Percentiles rank a stretch among this genome's conserved stretches.
Conservation (phyloP, 2,113 vertebrate genomes). For the Leptosomus discolor region DNA sequence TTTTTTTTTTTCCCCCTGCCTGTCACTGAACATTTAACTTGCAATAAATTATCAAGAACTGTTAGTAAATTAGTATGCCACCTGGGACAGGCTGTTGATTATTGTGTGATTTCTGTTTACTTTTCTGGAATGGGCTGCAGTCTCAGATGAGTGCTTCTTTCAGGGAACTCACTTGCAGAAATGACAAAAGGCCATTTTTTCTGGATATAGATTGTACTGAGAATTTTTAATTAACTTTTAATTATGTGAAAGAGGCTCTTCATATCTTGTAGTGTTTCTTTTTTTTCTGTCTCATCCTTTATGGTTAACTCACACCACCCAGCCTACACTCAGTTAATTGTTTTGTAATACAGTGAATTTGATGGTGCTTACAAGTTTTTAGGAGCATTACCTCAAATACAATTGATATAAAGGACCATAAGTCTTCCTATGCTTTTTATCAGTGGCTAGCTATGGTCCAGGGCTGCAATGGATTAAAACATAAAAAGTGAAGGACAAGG, state of each 20-base stretch:
- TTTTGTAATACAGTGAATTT: background rate
- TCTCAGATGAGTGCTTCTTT: constrained; percentile 36
- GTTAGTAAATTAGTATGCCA: constrained; percentile 2
- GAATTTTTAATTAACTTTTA: constrained; percentile 45
- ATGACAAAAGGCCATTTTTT: background rate
- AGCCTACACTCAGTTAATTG: background rate
- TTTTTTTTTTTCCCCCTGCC: background rate
- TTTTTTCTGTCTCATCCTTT: background rate
- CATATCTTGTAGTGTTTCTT: background rate
- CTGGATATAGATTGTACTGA: background rate
- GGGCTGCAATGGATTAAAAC: background rate
- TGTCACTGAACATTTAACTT: background rate
- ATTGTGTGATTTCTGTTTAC: background rate
- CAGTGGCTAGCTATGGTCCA: background rate
- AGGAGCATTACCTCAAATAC: background rate
- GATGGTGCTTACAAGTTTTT: background rate
- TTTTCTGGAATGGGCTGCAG: constrained; percentile 10
- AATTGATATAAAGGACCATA: background rate
- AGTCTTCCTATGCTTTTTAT: background rate
- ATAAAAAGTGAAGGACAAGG: background rate
- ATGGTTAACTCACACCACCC: background rate
- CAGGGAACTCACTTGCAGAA: background rate
- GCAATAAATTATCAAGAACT: background rate
- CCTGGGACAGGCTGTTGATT: background rate
- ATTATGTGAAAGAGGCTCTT: background rate